Base-by-base conservation (phyloP, 1,140 invertebrate genomes). In the Drosophila prosaltans region DNA sequence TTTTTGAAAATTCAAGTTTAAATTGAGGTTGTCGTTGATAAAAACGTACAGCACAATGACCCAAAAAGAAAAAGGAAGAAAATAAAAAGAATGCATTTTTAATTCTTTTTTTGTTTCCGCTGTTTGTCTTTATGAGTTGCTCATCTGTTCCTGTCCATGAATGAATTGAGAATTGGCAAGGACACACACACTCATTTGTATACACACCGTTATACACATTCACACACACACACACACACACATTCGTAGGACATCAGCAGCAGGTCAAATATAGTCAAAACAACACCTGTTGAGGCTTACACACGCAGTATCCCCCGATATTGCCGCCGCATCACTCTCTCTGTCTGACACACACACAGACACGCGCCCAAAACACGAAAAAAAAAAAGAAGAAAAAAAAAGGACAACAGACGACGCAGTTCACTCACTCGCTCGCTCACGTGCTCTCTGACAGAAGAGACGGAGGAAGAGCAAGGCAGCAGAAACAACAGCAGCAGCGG, bases 221-320 rank as follows among this genome's bases (percentile, higher is more conserved):
- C 24, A 28, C 10, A 59, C 36, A 26, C 21, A 41, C 24, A n/a
- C 11, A 41, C 26, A 26, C 24, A 45, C 11, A 57, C 21, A 62
- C n/a, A 41, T 4, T 26, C 28, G 30, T 39, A 48, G 45, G 45
- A 48, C 16, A 48, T 43, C 45, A 51, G 9, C 58, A 75, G 67
- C 74, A 65, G 63, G 45, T 65, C 63, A 55, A 65, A 51, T 26
- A 51, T 72, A 78, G 83, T 88, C 83, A 83, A 81, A 86, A 88
- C 80, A 75, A 77, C 82, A 86, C 82, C 82, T 86, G 82, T 86
- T 88, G 82, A 80, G 61, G 75, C 68, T 30, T 61, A 60, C 82
- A 65, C 59, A 73, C 65, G 59, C 48, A 74, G 36, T 51, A 51
- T 51, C n/a, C 45, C 30, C 57, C 30, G 40, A 57, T 65, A 60